These are phyloP conservation scores for Sarcophilus harrisii DNA, from an alignment of 2,797 vertebrate species.

Conservation along the genomic window DNA sequence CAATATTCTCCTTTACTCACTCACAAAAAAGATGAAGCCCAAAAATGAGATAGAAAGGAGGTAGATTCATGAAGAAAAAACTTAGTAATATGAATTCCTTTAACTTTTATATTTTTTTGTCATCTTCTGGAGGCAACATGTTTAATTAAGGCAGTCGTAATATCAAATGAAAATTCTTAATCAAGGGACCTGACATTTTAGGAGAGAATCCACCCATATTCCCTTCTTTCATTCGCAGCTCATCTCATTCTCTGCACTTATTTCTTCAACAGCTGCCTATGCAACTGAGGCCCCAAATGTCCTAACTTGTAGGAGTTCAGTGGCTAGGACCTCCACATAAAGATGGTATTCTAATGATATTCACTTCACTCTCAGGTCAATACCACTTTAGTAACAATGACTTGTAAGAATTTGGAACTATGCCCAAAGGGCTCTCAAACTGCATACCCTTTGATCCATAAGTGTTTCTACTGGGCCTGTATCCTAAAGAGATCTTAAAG, in stretches of 20 bases:
- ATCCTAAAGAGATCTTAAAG: no score
- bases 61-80: background rate
- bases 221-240: background rate
- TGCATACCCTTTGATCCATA: no score
- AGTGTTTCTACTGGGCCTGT: no score
- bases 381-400: background rate
- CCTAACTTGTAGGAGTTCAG: background rate
- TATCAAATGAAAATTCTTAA: background rate
- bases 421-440: no score
- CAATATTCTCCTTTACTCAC: background rate
- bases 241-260: background rate
- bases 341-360: background rate
- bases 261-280: background rate
- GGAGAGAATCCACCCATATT: background rate
- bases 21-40: background rate
- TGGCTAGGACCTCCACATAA: background rate
- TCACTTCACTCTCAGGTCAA: background rate
- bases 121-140: background rate
- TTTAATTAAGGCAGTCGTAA: background rate
- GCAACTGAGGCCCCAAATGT: background rate
- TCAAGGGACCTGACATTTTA: background rate
- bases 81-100: background rate
- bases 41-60: background rate
- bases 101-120: background rate
- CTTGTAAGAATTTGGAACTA: no score